A percentile compares a stretch with the other conserved stretches of the same genome.
Conservation (phyloP, 1,140 invertebrate species). For the Onthophagus taurus region DNA sequence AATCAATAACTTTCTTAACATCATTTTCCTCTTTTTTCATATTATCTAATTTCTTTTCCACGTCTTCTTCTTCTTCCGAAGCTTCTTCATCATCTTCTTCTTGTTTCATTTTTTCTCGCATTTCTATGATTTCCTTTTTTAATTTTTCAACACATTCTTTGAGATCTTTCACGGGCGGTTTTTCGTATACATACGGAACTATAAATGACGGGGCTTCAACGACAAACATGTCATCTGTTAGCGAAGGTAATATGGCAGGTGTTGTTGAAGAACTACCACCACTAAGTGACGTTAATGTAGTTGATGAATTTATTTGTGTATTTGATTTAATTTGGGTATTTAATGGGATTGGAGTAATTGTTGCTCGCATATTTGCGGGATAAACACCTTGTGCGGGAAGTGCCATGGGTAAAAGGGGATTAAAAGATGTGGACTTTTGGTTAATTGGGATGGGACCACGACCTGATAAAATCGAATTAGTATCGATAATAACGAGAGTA, state of each 20-base stretch:
- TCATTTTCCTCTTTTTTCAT: constrained; percentile 26
- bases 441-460: constrained; percentile 50
- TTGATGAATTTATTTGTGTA: constrained; percentile 15
- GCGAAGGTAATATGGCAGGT: constrained; percentile 56
- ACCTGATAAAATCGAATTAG: constrained; percentile 59
- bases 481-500: constrained; percentile 69
- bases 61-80: constrained; percentile 38
- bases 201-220: constrained; percentile 86
- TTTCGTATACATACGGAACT: constrained; percentile 84
- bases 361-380: constrained; percentile 46
- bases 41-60: constrained; percentile 42
- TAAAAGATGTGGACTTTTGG: constrained; percentile 22
- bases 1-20: not conserved
- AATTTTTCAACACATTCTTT: constrained; percentile 65
- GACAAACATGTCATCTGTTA: constrained; percentile 84
- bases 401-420: constrained; percentile 42
- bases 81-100: constrained; percentile 41
- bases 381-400: constrained; percentile 48
- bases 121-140: constrained; percentile 40
- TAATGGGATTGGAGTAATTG: constrained; percentile 46
- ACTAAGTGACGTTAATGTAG: not conserved
- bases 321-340: constrained; percentile 14
- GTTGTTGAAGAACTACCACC: constrained; percentile 37
- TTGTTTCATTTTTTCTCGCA: constrained; percentile 32
- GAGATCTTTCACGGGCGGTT: constrained; percentile 67